Conservation (phyloP, 2,888 invertebrate genomes). For the Papilio gigon region DNA sequence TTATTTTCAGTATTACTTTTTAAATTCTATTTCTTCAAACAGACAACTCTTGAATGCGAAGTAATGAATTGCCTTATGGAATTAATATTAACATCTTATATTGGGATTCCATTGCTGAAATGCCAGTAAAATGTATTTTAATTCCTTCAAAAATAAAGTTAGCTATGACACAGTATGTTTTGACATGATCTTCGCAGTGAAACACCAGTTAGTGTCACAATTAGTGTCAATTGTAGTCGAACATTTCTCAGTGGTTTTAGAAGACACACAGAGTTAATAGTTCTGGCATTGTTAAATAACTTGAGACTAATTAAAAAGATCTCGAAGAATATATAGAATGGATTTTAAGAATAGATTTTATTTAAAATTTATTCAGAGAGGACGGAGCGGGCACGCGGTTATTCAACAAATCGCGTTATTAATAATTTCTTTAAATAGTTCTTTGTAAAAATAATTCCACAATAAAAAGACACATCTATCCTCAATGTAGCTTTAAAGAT, state of each 20-base stretch:
- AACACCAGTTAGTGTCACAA: no score
- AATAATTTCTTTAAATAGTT: not conserved
- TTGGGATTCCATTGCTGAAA: no score
- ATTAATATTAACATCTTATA: no score
- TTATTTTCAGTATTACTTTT: slow-evolving; percentile 54
- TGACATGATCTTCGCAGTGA: no score
- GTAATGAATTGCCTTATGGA: not conserved
- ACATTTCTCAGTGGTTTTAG: no score
- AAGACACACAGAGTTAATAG: not conserved
- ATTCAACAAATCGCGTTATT: not conserved
- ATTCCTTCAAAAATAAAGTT: no score
- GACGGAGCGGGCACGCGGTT: not conserved
- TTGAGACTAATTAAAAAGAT: not conserved
- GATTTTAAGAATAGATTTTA: not conserved
- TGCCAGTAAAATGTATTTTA: no score
- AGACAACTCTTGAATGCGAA: not conserved
- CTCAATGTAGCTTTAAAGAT: not conserved
- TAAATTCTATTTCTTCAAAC: slow-evolving; percentile 53
- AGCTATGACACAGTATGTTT: no score
- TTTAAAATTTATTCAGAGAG: not conserved
- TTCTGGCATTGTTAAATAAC: not conserved
- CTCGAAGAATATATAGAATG: not conserved
- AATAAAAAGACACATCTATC: not conserved
- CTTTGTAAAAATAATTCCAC: not conserved
- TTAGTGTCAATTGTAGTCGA: no score